A percentile compares a stretch with the other conserved stretches of the same genome.
These are phyloP conservation scores for Spisula solida DNA, from an alignment of 2,888 invertebrate species.

Conservation along the genomic window DNA sequence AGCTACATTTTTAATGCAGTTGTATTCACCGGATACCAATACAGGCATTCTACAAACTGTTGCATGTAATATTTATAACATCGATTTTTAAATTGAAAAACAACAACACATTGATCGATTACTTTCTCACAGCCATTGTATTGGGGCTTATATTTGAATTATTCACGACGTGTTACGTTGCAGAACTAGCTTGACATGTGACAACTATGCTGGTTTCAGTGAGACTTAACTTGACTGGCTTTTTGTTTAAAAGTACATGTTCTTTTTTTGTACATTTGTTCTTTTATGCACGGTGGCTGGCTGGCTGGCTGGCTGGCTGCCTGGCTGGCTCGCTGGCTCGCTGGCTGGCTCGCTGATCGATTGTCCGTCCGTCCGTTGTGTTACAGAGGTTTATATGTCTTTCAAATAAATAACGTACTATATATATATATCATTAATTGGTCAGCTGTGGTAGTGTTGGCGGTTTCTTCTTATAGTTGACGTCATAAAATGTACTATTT, in stretches of 20 bases:
- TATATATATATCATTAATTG: background rate
- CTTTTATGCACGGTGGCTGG: no score
- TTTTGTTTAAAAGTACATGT: no score
- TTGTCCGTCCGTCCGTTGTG: background rate
- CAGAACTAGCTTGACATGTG: background rate
- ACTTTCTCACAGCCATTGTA: background rate
- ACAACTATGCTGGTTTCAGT: background rate
- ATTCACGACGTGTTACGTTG: background rate
- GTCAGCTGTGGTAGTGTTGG: background rate
- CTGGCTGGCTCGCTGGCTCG: no score
- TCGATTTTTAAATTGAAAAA: constrained; percentile 21
- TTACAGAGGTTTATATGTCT: background rate
- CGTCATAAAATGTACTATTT: background rate
- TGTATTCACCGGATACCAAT: background rate
- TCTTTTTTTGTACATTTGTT: no score
- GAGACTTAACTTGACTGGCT: background rate
- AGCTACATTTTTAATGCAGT: background rate
- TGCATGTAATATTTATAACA: background rate
- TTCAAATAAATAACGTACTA: background rate
- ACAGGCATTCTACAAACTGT: background rate
- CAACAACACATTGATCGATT: background rate
- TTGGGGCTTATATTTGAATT: background rate
- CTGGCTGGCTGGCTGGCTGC: no score
- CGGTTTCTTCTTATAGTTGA: background rate
- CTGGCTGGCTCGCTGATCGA: no score